Evolutionary conservation across 2,888 invertebrate genomes (phyloP).

Genomic region (Amaurobius ferox): DNA sequence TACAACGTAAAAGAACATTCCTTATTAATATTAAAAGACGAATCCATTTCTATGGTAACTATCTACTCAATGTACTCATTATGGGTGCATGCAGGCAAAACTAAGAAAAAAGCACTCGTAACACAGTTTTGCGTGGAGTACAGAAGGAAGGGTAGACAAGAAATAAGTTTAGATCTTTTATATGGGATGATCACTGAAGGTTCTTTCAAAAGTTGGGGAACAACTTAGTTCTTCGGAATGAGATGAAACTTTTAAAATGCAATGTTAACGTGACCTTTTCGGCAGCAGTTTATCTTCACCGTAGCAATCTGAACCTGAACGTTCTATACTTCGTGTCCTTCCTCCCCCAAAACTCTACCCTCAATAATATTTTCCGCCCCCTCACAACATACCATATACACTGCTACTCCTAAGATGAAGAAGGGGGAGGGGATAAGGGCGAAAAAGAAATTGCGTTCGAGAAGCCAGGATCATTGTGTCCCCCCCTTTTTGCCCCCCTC

Average conservation of each 20-base stretch:
- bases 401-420: not conserved
- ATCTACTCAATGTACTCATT: too few relatives aligned
- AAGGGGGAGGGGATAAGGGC: conserved; percentile 1
- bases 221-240: too few relatives aligned
- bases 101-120: too few relatives aligned
- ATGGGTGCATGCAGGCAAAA: too few relatives aligned
- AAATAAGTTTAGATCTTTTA: too few relatives aligned
- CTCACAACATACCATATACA: conserved; percentile 6
- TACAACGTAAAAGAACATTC: too few relatives aligned
- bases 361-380: conserved; percentile 17
- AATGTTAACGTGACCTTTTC: conserved; percentile 3
- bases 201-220: too few relatives aligned
- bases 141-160: too few relatives aligned
- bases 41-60: too few relatives aligned
- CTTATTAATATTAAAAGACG: too few relatives aligned
- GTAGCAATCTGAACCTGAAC: not conserved
- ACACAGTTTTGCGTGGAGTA: too few relatives aligned
- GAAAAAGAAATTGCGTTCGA: conserved; percentile 49
- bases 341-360: conserved; percentile 13
- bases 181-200: too few relatives aligned
- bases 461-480: not conserved
- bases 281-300: not conserved
- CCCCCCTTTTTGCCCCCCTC: conserved; percentile 10
- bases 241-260: not conserved
- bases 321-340: conserved; percentile 1